Conservation (phyloP, 2,888 invertebrate genomes). For the Troglohyphantes excavatus region DNA sequence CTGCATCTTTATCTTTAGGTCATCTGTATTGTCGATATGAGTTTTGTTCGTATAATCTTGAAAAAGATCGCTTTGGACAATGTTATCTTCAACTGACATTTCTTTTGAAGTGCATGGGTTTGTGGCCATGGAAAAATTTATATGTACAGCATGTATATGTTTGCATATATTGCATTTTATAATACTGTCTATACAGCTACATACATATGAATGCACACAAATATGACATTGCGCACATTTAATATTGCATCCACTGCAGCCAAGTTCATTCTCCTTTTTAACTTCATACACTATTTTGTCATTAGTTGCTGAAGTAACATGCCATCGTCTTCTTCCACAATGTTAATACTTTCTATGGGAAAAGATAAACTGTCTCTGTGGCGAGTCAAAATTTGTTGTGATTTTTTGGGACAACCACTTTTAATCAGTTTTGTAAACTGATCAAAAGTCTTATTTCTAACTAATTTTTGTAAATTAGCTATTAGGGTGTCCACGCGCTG, state of each 20-base stretch:
- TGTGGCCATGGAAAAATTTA: too few species aligned
- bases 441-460: slow-evolving; percentile 16
- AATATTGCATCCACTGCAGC: slow-evolving; percentile 13
- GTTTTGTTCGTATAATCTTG: too few species aligned
- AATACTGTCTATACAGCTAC: slow-evolving; percentile 29
- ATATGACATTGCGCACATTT: not conserved
- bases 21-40: too few species aligned
- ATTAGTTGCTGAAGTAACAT: too few species aligned
- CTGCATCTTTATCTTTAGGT: too few species aligned
- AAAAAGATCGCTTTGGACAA: too few species aligned
- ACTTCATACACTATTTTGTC: too few species aligned
- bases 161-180: slow-evolving; percentile 33
- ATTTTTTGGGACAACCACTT: not conserved
- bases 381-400: not conserved
- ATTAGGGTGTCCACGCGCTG: slow-evolving; percentile 12
- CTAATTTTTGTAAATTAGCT: not conserved
- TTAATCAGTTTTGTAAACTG: slow-evolving; percentile 5
- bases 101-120: too few species aligned
- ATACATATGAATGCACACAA: slow-evolving; percentile 26
- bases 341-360: not conserved
- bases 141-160: slow-evolving; percentile 21
- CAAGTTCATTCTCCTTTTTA: not conserved
- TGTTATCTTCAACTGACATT: too few species aligned
- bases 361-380: not conserved
- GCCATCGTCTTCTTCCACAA: not conserved